Evolutionary conservation across 2,888 invertebrate genomes (phyloP), one percentile per base, ranked within the genome.

Genomic region (Bellardia pandia): DNA sequence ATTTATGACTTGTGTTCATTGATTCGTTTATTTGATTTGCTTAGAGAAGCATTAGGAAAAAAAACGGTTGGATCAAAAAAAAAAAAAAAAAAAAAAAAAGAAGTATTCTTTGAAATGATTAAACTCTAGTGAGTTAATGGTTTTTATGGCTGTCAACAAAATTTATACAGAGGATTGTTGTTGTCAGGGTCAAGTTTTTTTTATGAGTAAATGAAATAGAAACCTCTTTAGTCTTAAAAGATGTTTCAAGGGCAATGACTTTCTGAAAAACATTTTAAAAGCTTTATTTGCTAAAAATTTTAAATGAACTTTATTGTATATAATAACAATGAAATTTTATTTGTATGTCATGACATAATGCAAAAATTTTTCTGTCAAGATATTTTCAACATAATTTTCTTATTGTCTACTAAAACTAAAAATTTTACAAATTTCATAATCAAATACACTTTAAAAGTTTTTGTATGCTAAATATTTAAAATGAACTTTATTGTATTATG

Each of bases 1-100:
- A 86, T 86, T 86, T 86, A 86, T 86, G 82, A 82, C 72, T 81
- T 75, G 37, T 53, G 62, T 81, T 81, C 74, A 74, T 23, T 68
- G 74, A 81, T 81, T 75, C 81, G 81, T 75, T 75, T 66, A 66
- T 56, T 81, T 81, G 45, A 74, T 58, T 58, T 16, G 45, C 33
- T 58, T 64, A 60, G 58, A 37, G 42, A 81, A 56, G 23, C 42
- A 16, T 69, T 33, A 58, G 40, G 33, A 78, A 58, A 69, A 68
- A n/a, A 33, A n/a, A 33, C 53, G 56, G 30, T 80, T 58, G 13
- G 80, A 64, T 80, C 85, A 53, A 56, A 64, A 53, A 75, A 13
- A 60, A 74, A 51, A 33, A 33, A n/a, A n/a, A n/a, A n/a, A n/a
- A n/a, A n/a, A n/a, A 11, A 60, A 74, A 51, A 33, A 33, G 6